Percentiles rank a stretch among this genome's conserved stretches.
Evolutionary conservation across 1,140 invertebrate genomes (phyloP).

Genomic region (Drosophila leontia): DNA sequence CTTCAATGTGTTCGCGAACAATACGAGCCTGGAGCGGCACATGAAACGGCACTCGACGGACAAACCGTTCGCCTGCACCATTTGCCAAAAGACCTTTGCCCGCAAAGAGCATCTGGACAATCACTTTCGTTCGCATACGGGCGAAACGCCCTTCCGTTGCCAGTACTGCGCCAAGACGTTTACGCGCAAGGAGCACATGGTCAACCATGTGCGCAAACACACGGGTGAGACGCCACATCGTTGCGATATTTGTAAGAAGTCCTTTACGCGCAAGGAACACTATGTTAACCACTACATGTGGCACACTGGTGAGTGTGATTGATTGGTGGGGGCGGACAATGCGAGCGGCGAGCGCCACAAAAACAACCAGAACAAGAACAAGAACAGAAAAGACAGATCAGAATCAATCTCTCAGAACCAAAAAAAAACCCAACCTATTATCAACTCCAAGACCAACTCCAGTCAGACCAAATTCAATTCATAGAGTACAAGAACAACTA

Average conservation of each 20-base stretch:
- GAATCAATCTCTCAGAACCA: constrained; percentile 39
- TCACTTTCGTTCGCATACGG: constrained; percentile 93
- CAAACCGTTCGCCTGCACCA: constrained; percentile 92
- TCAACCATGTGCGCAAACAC: constrained; percentile 94
- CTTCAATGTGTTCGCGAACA: constrained; percentile 91
- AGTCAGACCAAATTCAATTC: constrained; percentile 47
- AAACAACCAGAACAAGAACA: constrained; percentile 30
- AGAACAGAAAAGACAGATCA: constrained; percentile 46
- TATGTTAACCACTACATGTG: constrained; percentile 93
- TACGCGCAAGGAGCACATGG: constrained; percentile 93
- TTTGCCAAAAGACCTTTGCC: constrained; percentile 94
- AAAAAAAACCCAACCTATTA: constrained; percentile 11
- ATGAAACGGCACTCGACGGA: constrained; percentile 92
- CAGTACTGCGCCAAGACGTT: constrained; percentile 95
- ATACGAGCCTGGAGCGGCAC: constrained; percentile 89
- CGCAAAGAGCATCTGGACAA: constrained; percentile 94
- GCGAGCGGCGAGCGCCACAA: constrained; percentile 79
- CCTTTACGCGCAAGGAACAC: constrained; percentile 94
- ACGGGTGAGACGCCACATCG: constrained; percentile 94
- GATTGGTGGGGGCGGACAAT: constrained; percentile 86
- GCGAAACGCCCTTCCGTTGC: constrained; percentile 91
- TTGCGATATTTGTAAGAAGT: constrained; percentile 93
- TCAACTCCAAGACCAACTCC: constrained; percentile 34
- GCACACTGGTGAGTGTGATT: constrained; percentile 88
- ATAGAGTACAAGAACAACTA: constrained; percentile 62